Evolutionary conservation across 2,113 vertebrate species (phyloP).

Genomic region (Serinus canaria): DNA sequence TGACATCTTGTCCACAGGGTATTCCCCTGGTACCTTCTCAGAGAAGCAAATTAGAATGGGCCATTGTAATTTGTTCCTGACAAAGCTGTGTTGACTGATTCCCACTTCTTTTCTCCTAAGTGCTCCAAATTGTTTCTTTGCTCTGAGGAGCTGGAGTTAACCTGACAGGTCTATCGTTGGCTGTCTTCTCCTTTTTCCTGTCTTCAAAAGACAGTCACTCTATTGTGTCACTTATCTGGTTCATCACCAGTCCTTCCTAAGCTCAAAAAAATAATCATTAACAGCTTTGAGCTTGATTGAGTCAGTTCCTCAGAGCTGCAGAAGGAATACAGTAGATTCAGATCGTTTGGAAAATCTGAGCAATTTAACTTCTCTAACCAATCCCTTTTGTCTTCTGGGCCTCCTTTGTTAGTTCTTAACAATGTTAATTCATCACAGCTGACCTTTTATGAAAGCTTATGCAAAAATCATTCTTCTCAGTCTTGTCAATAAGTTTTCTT

Average conservation of each 20-base stretch:
- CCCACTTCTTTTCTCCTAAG: not conserved
- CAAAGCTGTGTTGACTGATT: not conserved
- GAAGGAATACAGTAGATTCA: not conserved
- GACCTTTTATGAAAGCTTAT: conserved; percentile 22
- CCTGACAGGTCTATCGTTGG: not conserved
- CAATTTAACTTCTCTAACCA: not conserved
- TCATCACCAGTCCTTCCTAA: not conserved
- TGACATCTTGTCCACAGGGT: not conserved
- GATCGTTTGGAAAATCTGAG: not conserved
- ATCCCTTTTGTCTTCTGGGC: not conserved
- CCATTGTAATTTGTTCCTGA: not conserved
- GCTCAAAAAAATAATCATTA: not conserved
- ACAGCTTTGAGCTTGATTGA: conserved; percentile 13
- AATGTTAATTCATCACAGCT: not conserved
- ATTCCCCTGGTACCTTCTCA: not conserved
- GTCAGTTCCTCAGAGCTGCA: not conserved
- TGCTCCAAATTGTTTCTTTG: conserved; percentile 3
- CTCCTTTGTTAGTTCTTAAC: not conserved
- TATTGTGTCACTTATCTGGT: not conserved
- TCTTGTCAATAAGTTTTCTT: not conserved
- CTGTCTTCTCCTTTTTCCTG: not conserved
- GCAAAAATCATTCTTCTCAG: not conserved
- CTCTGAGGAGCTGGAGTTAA: not conserved
- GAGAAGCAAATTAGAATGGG: not conserved
- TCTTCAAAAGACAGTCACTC: not conserved